Base-by-base conservation (phyloP, 2,797 vertebrate genomes). In the Crenuchus spilurus region DNA sequence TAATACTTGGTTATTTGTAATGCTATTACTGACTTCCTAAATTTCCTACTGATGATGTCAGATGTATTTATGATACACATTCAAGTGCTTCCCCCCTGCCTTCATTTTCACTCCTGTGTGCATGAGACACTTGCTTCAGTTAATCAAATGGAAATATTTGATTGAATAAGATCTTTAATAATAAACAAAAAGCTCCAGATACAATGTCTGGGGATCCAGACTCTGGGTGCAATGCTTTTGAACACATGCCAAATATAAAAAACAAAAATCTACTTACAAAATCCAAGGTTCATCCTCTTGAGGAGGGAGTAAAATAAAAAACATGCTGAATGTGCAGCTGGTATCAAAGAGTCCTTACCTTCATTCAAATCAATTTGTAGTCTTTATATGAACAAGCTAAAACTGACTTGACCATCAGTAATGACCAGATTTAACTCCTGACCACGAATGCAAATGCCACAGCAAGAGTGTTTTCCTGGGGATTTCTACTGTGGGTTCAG, bases 171-270 rank as follows among this genome's bases (percentile, higher is more conserved):
- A 52, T 26, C 7, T 86, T 93, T 91, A 92, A 90, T 89, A 87
- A 80, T 87, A 80, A 64, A 64, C 84, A 76, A 78, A 80, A 92
- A 95, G 95, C 95, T 84, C 95, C 96, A 96, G 95, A 95, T 97
- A 93, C 93, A 93, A 91, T 96, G 94, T 96, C 95, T 94, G 94
- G 84, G 51, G 71, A 68, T 76, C 82, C 95, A 96, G 95, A 97
- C 94, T 74, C 95, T 96, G 95, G 95, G 96, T 97, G 94, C 95
- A 96, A 96, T 94, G 95, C 95, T 95, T 92, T 52, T 65, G 42
- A 44, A 61, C 2, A 77, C n/a, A 64, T 33, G 14, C 16, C 1
- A 35, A 70, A 18, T 18, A 55, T 20, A 39, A 28, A 62, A 20
- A 65, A 31, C n/a, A 41, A 65, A 64, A 7, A 9, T 9, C 57